Base-by-base conservation (phyloP, 2,113 vertebrate genomes). In the Spea bombifrons region DNA sequence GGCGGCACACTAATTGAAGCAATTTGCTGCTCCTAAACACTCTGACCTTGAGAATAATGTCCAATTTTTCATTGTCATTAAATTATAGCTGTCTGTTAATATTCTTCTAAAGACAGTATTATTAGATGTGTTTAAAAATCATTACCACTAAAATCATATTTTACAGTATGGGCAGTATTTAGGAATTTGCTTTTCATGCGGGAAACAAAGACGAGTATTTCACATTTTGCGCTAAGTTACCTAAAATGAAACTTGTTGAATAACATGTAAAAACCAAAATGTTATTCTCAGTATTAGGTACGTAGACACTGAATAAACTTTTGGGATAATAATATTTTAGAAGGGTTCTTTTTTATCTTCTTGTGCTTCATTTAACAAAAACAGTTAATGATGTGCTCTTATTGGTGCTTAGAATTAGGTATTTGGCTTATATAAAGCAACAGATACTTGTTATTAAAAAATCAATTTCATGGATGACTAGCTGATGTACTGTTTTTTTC, bases 381-480 rank as follows among this genome's bases (percentile, higher is more conserved):
- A 86, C 89, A 90, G 91, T 91, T 95, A 96, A 97, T 94, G 94
- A 94, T 96, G 96, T 91, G 88, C 88, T 89, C 91, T 94, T 91
- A 94, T 93, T 94, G 93, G 94, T 93, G 89, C 89, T 93, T 85
- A 92, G 93, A 95, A 94, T 97, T 92, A 97, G 96, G 97, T 97
- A 94, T 94, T 95, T 96, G 95, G 93, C 91, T 91, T 92, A 92
- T 85, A 75, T 90, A 91, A 92, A 88, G 90, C 93, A 96, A 94
- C 91, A 92, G 93, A 96, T 94, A 95, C 94, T 96, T 97, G 94
- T 95, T 96, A 94, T 95, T 96, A 96, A 93, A 96, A 95, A 98
- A 96, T 96, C 95, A 97, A 98, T 97, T 97, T 98, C 96, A 98
- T 93, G 94, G 91, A 89, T 94, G 94, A 90, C 90, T 94, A 92